A percentile compares a stretch with the other conserved stretches of the same genome.
phyloP scores from a whole-genome alignment of 2,113 vertebrate genomes.

The Carassius gibelio region DNA sequence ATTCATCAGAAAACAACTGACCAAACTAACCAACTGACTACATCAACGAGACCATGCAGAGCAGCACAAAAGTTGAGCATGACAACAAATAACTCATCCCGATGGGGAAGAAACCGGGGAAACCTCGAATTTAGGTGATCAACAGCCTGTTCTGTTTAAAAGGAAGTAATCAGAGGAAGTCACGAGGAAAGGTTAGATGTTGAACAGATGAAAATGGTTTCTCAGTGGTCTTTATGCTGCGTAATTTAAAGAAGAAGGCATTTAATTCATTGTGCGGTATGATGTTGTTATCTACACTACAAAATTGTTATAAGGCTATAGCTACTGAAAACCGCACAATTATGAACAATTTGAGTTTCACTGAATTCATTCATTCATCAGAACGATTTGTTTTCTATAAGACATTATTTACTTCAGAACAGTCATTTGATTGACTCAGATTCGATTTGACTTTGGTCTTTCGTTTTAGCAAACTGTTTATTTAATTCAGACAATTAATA shows the following conservation, averaged over 20 bases:
- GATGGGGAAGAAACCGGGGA: background rate
- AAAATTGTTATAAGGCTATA: background rate
- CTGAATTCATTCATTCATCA: background rate
- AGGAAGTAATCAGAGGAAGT: background rate
- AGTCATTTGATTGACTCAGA: background rate
- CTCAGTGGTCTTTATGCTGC: too few relatives aligned
- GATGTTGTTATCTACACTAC: background rate
- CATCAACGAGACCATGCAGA: background rate
- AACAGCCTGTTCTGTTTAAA: background rate
- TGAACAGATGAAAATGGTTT: background rate
- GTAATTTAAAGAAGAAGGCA: background rate
- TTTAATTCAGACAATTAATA: background rate
- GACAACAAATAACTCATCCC: too few relatives aligned
- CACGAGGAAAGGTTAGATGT: background rate
- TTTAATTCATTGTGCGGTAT: background rate
- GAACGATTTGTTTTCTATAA: background rate
- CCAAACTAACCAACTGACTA: background rate
- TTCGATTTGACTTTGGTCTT: background rate
- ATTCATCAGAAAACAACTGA: background rate
- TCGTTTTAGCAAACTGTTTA: conserved; percentile 14
- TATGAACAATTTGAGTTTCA: background rate
- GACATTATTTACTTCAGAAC: background rate
- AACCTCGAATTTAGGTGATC: background rate
- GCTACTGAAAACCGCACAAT: background rate
- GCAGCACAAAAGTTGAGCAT: background rate